Evolutionary conservation across 2,888 invertebrate species (phyloP).

Genomic region (Parasteatoda lunata): DNA sequence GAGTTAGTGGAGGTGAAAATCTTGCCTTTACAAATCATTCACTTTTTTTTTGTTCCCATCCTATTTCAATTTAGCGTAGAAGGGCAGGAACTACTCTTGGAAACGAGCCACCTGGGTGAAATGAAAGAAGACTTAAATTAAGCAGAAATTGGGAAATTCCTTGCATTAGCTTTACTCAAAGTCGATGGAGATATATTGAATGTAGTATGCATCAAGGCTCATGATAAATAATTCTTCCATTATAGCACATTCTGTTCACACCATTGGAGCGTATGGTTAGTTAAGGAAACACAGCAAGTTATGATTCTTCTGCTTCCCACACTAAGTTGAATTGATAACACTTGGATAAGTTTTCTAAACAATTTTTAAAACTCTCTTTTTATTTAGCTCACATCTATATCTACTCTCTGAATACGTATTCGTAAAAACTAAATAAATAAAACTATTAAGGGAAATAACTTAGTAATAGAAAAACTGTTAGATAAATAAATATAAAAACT

Average conservation of each 20-base stretch:
- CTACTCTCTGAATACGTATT: too few species aligned
- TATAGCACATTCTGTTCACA: background rate
- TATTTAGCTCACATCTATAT: too few species aligned
- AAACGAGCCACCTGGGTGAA: constrained; percentile 28
- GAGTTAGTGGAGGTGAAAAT: constrained; percentile 15
- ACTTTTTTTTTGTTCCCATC: background rate
- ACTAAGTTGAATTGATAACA: too few species aligned
- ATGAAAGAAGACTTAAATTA: constrained; percentile 26
- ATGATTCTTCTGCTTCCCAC: too few species aligned
- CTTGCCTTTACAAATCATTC: constrained; percentile 8
- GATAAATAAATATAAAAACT: too few species aligned
- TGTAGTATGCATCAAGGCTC: background rate
- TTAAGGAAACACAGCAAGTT: too few species aligned
- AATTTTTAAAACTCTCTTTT: too few species aligned
- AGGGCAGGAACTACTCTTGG: background rate
- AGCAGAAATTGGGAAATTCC: constrained; percentile 24
- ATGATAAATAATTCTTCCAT: background rate
- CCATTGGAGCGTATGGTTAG: too few species aligned
- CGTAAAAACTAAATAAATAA: too few species aligned
- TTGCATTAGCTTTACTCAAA: background rate
- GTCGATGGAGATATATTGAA: background rate
- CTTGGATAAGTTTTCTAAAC: too few species aligned
- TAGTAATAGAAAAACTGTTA: too few species aligned
- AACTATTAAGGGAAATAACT: too few species aligned
- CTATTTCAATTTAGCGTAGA: background rate